phyloP scores from a whole-genome alignment of 2,797 vertebrate genomes.

The Brachyrhaphis roseni region DNA sequence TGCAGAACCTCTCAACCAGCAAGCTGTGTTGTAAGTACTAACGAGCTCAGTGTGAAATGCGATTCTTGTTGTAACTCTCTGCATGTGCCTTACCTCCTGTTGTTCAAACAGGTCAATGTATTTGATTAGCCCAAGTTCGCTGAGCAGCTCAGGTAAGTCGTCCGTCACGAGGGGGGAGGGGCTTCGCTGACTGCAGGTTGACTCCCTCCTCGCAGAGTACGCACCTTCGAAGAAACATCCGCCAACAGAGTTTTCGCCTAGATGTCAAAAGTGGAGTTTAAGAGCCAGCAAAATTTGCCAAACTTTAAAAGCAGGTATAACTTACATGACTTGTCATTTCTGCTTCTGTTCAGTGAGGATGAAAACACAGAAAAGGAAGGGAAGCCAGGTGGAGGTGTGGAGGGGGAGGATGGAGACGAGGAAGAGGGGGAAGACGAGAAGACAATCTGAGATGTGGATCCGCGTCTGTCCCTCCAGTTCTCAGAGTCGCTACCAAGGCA shows the following conservation, averaged over 20 bases:
- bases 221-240: conserved; percentile 71
- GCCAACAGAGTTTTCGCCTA: conserved; percentile 72
- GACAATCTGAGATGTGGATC: conserved; percentile 62
- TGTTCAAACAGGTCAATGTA: conserved; percentile 83
- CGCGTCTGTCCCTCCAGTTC: conserved; percentile 84
- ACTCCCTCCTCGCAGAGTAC: conserved; percentile 68
- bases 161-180: conserved; percentile 64
- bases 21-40: neutral
- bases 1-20: neutral
- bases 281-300: neutral
- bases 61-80: neutral
- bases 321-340: conserved; percentile 70
- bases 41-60: neutral
- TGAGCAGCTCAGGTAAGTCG: conserved; percentile 80
- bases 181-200: conserved; percentile 72
- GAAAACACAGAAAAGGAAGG: conserved; percentile 65
- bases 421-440: conserved; percentile 68
- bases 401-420: conserved; percentile 65
- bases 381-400: conserved; percentile 57
- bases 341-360: conserved; percentile 48
- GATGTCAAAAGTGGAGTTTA: conserved; percentile 24
- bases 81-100: conserved; percentile 78
- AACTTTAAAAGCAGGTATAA: conserved; percentile 13
- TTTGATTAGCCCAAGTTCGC: conserved; percentile 81
- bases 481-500: conserved; percentile 79